Conservation (phyloP, 2,113 vertebrate species). For the Stomatorhinus ivindoensis region DNA sequence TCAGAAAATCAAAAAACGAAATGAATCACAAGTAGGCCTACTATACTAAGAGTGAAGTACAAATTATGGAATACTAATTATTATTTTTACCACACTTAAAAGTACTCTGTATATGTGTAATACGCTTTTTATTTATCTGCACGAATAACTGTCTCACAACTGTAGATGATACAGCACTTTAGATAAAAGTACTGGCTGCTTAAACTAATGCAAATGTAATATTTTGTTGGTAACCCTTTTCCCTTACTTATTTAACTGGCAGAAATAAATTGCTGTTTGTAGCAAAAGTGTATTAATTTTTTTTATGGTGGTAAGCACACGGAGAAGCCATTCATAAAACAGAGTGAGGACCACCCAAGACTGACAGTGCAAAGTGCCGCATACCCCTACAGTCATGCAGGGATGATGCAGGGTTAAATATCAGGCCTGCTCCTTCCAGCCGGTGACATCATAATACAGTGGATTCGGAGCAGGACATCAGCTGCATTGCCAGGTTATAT, state of each 20-base stretch:
- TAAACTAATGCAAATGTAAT: not conserved
- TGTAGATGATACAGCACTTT: not conserved
- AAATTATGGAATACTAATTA: not conserved
- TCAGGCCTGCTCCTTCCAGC: slow-evolving; percentile 50
- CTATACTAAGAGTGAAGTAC: not conserved
- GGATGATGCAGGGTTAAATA: slow-evolving; percentile 41
- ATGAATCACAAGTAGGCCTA: not conserved
- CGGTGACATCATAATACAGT: slow-evolving; percentile 53
- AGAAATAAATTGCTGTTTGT: not conserved
- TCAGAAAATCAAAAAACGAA: not conserved
- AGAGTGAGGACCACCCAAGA: not conserved
- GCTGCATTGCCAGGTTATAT: slow-evolving; percentile 52
- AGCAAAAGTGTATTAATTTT: not conserved
- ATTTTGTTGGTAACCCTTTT: not conserved
- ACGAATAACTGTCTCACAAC: not conserved
- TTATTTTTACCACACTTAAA: not conserved
- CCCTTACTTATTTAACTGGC: not conserved
- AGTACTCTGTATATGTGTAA: not conserved
- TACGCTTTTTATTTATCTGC: not conserved
- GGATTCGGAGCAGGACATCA: slow-evolving; percentile 47
- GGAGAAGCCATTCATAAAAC: not conserved
- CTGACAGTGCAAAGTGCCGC: slow-evolving; percentile 18
- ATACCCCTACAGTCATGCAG: not conserved
- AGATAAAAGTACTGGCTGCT: not conserved
- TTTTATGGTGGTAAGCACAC: not conserved